Conservation (phyloP, 2,888 invertebrate genomes). For the Pegoplata infirma region DNA sequence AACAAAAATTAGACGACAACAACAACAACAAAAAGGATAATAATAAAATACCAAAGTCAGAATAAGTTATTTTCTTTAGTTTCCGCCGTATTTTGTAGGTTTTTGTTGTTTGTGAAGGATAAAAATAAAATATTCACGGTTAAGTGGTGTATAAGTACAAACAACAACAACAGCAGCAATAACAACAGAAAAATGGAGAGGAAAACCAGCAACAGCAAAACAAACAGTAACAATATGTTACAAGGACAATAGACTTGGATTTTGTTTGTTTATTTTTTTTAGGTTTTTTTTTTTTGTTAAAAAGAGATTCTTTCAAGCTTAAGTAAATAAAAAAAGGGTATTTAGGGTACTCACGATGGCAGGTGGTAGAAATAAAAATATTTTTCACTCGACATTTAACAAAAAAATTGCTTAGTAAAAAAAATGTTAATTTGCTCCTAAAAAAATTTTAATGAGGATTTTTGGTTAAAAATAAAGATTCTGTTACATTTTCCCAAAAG, state of each 20-base stretch:
- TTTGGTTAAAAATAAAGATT: too few relatives aligned
- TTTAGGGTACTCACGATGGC: too few relatives aligned
- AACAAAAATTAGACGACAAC: neutral
- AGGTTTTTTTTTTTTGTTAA: too few relatives aligned
- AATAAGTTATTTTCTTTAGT: neutral
- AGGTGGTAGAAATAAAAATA: too few relatives aligned
- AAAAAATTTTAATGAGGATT: too few relatives aligned
- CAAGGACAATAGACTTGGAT: constrained; percentile 35
- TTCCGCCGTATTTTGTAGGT: neutral
- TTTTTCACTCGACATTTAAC: too few relatives aligned
- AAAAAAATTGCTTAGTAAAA: too few relatives aligned
- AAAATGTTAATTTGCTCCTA: too few relatives aligned
- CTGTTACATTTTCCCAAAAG: too few relatives aligned
- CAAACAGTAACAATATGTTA: constrained; percentile 10
- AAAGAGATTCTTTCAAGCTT: neutral
- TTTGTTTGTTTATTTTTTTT: too few relatives aligned
- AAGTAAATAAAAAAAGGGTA: too few relatives aligned
- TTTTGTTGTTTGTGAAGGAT: neutral
- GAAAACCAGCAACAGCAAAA: neutral
- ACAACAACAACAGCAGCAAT: neutral
- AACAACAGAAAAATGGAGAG: constrained; percentile 7
- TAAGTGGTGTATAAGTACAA: neutral
- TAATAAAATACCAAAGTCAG: neutral
- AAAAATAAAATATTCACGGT: constrained; percentile 23
- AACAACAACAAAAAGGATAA: neutral